Percentiles rank a stretch among this genome's conserved stretches.
Evolutionary conservation across 2,113 vertebrate species (phyloP).

Genomic region (Gallinago jamesoni): DNA sequence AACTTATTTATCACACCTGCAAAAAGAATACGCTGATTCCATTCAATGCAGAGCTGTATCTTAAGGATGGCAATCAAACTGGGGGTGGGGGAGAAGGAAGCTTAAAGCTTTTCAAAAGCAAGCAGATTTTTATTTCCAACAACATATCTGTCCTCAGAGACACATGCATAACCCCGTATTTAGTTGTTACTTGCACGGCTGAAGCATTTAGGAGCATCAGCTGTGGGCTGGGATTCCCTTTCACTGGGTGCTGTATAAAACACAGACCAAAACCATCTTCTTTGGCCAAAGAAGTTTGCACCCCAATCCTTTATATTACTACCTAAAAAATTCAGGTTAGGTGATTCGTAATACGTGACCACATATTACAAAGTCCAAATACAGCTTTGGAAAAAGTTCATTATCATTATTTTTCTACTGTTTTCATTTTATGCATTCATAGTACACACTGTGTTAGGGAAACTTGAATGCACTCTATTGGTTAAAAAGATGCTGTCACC

Average conservation of each 20-base stretch:
- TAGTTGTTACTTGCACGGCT: background rate
- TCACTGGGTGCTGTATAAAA: background rate
- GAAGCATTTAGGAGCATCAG: background rate
- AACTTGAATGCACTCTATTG: background rate
- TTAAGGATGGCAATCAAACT: background rate
- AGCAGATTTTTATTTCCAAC: background rate
- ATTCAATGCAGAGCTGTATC: background rate
- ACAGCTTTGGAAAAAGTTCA: background rate
- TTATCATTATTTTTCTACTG: background rate
- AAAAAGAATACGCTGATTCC: background rate
- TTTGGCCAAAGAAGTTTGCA: background rate
- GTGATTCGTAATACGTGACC: background rate
- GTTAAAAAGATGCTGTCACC: background rate
- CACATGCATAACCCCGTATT: background rate
- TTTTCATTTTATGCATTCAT: background rate
- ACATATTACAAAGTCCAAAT: background rate
- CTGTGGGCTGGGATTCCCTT: background rate
- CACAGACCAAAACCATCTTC: background rate
- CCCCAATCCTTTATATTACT: background rate
- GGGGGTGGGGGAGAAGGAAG: background rate
- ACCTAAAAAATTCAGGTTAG: background rate
- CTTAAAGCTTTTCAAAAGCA: background rate
- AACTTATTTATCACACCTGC: background rate
- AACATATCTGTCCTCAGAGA: background rate
- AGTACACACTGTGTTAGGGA: background rate